Base-by-base conservation (phyloP, 2,797 vertebrate species). In the Falco biarmicus region DNA sequence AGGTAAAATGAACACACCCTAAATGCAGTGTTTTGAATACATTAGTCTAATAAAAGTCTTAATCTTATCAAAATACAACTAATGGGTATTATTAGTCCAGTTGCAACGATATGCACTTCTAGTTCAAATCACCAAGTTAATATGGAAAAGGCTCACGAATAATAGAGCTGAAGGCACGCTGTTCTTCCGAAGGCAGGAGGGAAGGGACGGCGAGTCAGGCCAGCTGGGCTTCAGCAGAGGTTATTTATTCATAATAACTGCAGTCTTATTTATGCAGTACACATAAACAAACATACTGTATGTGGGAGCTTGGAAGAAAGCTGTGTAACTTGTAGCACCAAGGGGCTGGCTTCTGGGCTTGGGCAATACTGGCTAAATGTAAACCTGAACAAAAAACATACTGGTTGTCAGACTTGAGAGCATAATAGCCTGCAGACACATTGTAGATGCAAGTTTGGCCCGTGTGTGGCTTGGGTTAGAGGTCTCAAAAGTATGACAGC, bases 201-300 rank as follows among this genome's bases (percentile, higher is more conserved):
- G 57, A 57, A 76, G 70, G 79, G 66, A 11, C 0, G 13, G 61
- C 1, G 6, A 74, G 31, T 28, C 26, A 9, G n/a, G 45, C 53
- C 71, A 78, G 83, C 89, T 61, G 69, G 70, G 71, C 29, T 50
- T 43, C 48, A 5, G 61, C 5, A 64, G n/a, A 78, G 47, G 73
- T 37, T 47, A 47, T 54, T 85, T 87, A 57, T 88, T 73, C 47
- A 5, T 15, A 21, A 20, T 9, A 48, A 29, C 47, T 13, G 14
- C 10, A 4, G 18, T 13, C 19, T 28, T 43, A 24, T n/a, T 78
- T 48, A 25, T 10, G 25, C 9, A 0, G 11, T 9, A 2, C 16
- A 2, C 8, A 6, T 13, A 60, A 66, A 37, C 4, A 41, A 41
- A 29, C 1, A 3, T 13, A 4, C 13, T 10, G 5, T 3, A 17